These are phyloP conservation scores for Hemiscyllium ocellatum DNA, from an alignment of 2,113 vertebrate genomes.

Conservation along the genomic window DNA sequence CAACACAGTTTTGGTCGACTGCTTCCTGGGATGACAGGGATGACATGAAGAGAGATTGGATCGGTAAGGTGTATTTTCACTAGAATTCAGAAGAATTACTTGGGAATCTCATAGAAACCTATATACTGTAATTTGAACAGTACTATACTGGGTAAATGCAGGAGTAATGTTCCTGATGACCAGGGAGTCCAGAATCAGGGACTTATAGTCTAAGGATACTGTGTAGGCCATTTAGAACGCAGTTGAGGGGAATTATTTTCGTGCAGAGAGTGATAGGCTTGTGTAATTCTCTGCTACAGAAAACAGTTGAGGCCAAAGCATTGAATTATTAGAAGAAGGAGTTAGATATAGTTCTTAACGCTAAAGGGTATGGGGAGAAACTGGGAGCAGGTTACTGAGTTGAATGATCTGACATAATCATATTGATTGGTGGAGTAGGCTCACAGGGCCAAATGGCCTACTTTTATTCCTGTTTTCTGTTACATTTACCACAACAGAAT, in stretches of 20 bases:
- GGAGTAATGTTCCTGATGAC: too few species aligned
- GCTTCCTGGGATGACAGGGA: too few species aligned
- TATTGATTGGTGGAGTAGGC: background rate
- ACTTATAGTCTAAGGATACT: background rate
- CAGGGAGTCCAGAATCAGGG: background rate
- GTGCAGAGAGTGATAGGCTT: too few species aligned
- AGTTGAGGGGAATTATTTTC: background rate
- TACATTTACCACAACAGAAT: too few species aligned
- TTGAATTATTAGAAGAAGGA: background rate
- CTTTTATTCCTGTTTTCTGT: background rate
- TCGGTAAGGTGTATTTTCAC: too few species aligned
- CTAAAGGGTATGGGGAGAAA: background rate
- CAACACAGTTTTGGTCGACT: too few species aligned
- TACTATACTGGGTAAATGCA: background rate
- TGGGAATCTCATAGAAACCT: too few species aligned
- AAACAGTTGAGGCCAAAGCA: background rate
- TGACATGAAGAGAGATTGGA: too few species aligned
- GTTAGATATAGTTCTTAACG: background rate
- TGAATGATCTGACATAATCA: background rate
- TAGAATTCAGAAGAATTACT: too few species aligned
- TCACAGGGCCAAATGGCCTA: background rate
- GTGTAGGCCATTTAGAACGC: background rate
- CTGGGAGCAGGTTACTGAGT: background rate
- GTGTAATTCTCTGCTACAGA: too few species aligned
- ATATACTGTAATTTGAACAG: too few species aligned